Conservation (phyloP, 2,888 invertebrate species). For the Lordiphosa andalusiaca region DNA sequence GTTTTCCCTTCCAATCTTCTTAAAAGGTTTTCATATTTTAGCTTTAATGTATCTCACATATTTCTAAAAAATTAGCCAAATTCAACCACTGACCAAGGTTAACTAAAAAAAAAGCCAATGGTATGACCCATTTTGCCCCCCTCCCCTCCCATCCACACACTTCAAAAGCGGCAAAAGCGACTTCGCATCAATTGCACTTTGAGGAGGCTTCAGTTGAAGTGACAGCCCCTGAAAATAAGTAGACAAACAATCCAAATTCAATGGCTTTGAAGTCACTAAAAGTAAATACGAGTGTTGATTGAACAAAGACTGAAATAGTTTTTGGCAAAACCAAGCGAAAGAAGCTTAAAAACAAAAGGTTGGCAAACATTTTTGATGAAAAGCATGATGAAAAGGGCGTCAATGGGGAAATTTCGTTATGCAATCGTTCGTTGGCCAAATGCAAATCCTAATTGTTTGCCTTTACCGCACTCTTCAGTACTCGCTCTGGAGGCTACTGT, state of each 20-base stretch:
- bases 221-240: slow-evolving; percentile 67
- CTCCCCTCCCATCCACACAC: slow-evolving; percentile 17
- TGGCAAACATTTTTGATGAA: slow-evolving; percentile 33
- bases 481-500: slow-evolving; percentile 28
- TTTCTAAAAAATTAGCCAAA: slow-evolving; percentile 1
- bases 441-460: slow-evolving; percentile 14
- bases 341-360: slow-evolving; percentile 27
- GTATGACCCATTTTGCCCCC: slow-evolving; percentile 50
- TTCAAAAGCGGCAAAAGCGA: slow-evolving; percentile 21
- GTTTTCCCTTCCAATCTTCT: too few species aligned
- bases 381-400: slow-evolving; percentile 52
- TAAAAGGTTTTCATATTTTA: too few species aligned
- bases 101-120: slow-evolving; percentile 16
- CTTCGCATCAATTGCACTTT: slow-evolving; percentile 54
- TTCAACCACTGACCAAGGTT: background rate
- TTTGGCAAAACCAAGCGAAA: slow-evolving; percentile 3
- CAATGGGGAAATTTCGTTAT: slow-evolving; percentile 54
- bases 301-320: slow-evolving; percentile 11
- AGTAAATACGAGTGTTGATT: slow-evolving; percentile 18
- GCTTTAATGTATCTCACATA: too few species aligned
- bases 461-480: slow-evolving; percentile 18
- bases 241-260: slow-evolving; percentile 52
- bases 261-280: slow-evolving; percentile 47
- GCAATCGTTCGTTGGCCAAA: background rate
- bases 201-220: slow-evolving; percentile 56